Percentiles rank a stretch among this genome's conserved stretches.
Conservation (phyloP, 2,888 invertebrate genomes). For the Pachydiplax longipennis region DNA sequence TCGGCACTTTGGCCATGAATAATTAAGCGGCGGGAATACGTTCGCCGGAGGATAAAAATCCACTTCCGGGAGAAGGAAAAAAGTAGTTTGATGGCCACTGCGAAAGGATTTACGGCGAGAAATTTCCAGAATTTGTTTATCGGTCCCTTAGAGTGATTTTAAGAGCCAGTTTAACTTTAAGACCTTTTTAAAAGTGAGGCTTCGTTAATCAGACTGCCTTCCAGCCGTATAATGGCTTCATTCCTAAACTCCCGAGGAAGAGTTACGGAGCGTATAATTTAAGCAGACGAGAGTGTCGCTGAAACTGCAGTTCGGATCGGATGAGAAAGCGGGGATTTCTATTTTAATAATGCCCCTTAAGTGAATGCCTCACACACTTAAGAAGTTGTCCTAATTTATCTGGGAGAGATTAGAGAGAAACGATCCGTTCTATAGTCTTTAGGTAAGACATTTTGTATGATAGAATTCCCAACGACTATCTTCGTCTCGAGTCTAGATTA, state of each 20-base stretch:
- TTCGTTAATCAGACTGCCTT: background rate
- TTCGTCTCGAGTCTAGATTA: too few species aligned
- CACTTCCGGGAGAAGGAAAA: background rate
- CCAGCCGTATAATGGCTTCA: background rate
- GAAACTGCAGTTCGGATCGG: slow-evolving; percentile 4
- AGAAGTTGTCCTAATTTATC: background rate
- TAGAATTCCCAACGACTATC: too few species aligned
- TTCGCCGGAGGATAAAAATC: background rate
- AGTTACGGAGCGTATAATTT: slow-evolving; percentile 20
- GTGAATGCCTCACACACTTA: background rate
- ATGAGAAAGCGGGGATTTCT: slow-evolving; percentile 1
- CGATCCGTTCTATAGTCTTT: too few species aligned
- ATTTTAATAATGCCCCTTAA: background rate
- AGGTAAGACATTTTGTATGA: too few species aligned
- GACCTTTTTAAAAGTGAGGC: slow-evolving; percentile 13
- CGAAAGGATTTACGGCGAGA: slow-evolving; percentile 7
- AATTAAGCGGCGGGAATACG: slow-evolving; percentile 2
- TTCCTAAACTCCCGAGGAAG: background rate
- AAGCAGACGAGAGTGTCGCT: slow-evolving; percentile 1
- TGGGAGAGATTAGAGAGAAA: background rate
- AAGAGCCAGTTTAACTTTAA: background rate
- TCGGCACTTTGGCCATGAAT: slow-evolving; percentile 43
- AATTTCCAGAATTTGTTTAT: slow-evolving; percentile 32
- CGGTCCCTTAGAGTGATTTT: background rate
- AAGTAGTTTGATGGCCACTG: slow-evolving; percentile 20